Conservation (phyloP, 2,113 vertebrate species). For the Gymnobelideus leadbeateri region DNA sequence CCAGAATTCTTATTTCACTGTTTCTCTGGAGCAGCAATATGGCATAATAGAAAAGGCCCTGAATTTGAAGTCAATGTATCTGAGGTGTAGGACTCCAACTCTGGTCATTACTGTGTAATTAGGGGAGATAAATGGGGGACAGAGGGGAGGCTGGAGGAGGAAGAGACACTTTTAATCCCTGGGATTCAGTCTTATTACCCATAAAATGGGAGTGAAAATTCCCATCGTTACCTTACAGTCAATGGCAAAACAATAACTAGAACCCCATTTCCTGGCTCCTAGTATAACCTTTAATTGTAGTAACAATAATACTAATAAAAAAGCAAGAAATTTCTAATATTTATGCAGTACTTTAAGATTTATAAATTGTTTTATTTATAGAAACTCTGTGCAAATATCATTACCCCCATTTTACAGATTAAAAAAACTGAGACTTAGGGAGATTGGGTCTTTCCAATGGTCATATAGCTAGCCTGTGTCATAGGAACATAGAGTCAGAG, state of each 20-base stretch:
- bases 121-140: background rate
- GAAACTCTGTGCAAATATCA: background rate
- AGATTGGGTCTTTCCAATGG: background rate
- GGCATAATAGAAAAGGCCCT: background rate
- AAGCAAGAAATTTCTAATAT: background rate
- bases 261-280: background rate
- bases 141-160: background rate
- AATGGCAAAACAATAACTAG: background rate
- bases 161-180: background rate
- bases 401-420: background rate
- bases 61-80: background rate
- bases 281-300: background rate
- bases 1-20: background rate
- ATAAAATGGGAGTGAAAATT: background rate
- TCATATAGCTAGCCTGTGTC: background rate
- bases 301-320: background rate
- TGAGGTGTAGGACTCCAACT: background rate
- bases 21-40: background rate
- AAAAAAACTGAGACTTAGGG: background rate
- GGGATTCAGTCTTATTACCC: slow-evolving; percentile 3
- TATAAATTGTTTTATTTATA: background rate
- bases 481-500: background rate
- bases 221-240: background rate
- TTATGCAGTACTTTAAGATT: background rate
- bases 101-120: background rate